Conservation (phyloP, 2,113 vertebrate genomes). For the Amphiprion percula region DNA sequence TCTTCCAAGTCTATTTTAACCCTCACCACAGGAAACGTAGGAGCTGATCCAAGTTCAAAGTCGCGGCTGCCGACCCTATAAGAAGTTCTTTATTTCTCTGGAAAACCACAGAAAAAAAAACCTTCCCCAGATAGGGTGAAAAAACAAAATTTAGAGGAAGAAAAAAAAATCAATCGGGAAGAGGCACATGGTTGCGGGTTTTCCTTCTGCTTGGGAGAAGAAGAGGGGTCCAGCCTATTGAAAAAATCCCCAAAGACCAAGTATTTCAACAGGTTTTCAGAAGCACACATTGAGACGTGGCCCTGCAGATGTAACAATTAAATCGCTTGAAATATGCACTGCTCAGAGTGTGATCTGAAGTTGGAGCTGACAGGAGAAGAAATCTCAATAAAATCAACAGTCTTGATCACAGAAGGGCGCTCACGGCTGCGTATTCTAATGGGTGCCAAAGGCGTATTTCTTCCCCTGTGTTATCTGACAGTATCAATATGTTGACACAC, state of each 20-base stretch:
- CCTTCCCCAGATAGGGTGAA: constrained; percentile 74
- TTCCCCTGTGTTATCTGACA: constrained; percentile 84
- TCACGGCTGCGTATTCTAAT: constrained; percentile 5
- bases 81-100: constrained; percentile 92
- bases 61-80: constrained; percentile 90
- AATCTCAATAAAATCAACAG: constrained; percentile 31
- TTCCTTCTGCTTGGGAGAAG: constrained; percentile 58
- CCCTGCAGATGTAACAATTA: constrained; percentile 23
- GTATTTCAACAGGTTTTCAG: constrained; percentile 87
- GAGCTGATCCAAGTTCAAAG: constrained; percentile 99
- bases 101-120: constrained; percentile 81
- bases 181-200: constrained; percentile 75
- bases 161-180: constrained; percentile 66
- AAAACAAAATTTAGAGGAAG: constrained; percentile 52
- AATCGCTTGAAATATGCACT: constrained; percentile 28
- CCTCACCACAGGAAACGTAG: constrained; percentile 92
- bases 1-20: constrained; percentile 89
- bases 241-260: constrained; percentile 61
- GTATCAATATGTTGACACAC: constrained; percentile 92
- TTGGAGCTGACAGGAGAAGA: not conserved
- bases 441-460: constrained; percentile 50
- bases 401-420: constrained; percentile 27
- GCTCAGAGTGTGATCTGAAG: not conserved
- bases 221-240: constrained; percentile 46
- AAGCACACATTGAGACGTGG: constrained; percentile 14